phyloP scores from a whole-genome alignment of 1,140 invertebrate genomes.

The Eueides isabella region DNA sequence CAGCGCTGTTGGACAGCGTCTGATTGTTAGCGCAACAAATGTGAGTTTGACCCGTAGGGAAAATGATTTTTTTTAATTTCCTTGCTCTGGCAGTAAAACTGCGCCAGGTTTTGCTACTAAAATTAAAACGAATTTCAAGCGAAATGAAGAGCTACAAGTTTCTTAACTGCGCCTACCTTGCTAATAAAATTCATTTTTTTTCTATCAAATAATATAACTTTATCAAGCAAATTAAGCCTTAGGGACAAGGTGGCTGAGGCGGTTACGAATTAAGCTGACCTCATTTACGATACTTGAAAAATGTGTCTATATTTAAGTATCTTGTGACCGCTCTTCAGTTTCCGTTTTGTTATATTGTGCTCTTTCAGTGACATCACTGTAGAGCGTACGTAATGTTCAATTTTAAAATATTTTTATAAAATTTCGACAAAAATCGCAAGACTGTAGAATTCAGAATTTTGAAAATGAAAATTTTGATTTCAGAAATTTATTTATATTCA shows the following conservation, averaged over 20 bases:
- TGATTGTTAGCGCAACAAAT: too few relatives aligned
- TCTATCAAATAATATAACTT: not conserved
- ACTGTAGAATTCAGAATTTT: not conserved
- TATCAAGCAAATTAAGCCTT: not conserved
- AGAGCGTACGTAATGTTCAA: not conserved
- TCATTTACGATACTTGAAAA: constrained; percentile 10
- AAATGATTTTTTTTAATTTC: too few relatives aligned
- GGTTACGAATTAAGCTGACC: not conserved
- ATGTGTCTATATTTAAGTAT: constrained; percentile 2
- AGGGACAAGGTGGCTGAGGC: not conserved
- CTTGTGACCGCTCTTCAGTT: not conserved
- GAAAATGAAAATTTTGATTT: too few relatives aligned
- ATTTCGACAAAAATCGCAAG: not conserved
- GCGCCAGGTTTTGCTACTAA: too few relatives aligned
- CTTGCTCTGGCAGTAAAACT: too few relatives aligned
- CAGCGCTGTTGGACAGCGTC: too few relatives aligned
- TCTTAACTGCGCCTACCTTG: too few relatives aligned
- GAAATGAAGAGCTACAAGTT: too few relatives aligned
- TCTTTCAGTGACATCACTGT: not conserved
- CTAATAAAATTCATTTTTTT: not conserved
- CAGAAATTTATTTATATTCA: not conserved
- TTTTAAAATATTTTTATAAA: not conserved
- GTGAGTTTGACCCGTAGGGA: too few relatives aligned
- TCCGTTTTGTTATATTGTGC: not conserved
- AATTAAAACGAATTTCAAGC: too few relatives aligned